Evolutionary conservation across 2,797 vertebrate genomes (phyloP).

Genomic region (Halcyon leucocephala): DNA sequence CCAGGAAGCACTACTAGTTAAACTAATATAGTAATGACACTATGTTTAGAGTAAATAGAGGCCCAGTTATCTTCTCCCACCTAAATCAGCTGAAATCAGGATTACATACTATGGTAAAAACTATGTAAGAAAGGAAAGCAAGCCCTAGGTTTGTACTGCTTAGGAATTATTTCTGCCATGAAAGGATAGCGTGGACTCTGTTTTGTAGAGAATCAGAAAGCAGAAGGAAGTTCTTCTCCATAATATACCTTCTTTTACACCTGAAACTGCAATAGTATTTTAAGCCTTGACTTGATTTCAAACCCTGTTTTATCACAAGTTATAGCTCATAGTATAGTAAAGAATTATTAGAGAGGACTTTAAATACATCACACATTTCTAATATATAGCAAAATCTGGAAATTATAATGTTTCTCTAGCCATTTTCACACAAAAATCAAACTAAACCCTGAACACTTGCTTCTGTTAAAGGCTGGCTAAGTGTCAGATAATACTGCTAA

Average conservation of each 20-base stretch:
- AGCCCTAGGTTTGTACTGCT: neutral
- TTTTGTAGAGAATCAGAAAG: neutral
- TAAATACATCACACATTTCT: neutral
- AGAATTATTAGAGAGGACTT: neutral
- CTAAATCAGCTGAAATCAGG: slow-evolving; percentile 16
- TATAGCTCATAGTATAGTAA: neutral
- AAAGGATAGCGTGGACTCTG: neutral
- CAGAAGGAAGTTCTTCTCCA: neutral
- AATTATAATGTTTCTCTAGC: neutral
- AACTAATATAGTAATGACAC: slow-evolving; percentile 15
- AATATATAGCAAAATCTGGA: neutral
- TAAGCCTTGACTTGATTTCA: neutral
- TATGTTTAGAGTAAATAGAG: slow-evolving; percentile 35
- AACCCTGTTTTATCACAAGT: neutral
- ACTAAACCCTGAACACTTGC: neutral
- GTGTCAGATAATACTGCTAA: neutral
- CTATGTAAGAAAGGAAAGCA: neutral
- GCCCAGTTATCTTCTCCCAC: neutral
- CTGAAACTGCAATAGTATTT: neutral
- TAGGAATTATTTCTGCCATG: neutral
- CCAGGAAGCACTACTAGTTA: slow-evolving; percentile 28
- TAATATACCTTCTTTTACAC: neutral
- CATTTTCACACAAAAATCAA: neutral
- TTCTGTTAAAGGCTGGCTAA: neutral
- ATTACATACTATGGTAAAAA: neutral